Evolutionary conservation across 2,888 invertebrate species (phyloP).

Genomic region (Megastigmus dorsalis): DNA sequence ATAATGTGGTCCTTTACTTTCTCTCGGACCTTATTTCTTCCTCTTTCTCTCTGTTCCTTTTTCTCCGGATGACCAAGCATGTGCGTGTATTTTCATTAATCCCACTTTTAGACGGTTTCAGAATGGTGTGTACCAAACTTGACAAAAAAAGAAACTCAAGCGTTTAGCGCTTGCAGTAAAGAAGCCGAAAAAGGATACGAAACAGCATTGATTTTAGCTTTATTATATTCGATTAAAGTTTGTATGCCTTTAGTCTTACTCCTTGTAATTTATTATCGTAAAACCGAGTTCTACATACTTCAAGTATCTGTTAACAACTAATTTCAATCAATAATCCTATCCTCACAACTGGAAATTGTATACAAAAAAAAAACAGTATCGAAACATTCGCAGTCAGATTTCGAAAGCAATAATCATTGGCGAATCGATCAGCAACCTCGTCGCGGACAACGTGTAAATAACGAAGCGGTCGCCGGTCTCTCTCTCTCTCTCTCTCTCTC

Average conservation of each 20-base stretch:
- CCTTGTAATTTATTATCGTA: too few species aligned
- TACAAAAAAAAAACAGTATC: too few species aligned
- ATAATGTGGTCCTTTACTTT: conserved; percentile 12
- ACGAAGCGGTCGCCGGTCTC: conserved; percentile 14
- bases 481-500: too few species aligned
- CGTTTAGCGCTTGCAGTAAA: conserved; percentile 32
- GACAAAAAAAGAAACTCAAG: conserved; percentile 8
- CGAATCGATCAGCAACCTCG: not conserved
- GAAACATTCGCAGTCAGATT: not conserved
- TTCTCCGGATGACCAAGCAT: not conserved
- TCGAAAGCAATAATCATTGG: not conserved
- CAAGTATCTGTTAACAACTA: too few species aligned
- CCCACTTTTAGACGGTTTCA: conserved; percentile 47
- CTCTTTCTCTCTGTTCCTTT: conserved; percentile 2
- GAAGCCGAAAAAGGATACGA: not conserved
- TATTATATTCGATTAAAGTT: not conserved
- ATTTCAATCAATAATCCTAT: too few species aligned
- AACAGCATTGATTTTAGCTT: not conserved
- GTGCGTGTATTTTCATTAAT: conserved; percentile 52
- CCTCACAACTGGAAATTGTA: too few species aligned
- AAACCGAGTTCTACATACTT: too few species aligned
- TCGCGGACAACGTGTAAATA: conserved; percentile 45
- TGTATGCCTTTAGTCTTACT: too few species aligned
- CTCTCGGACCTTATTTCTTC: not conserved
- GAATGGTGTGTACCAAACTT: conserved; percentile 36